A percentile compares a stretch with the other conserved stretches of the same genome.
phyloP scores from a whole-genome alignment of 2,888 invertebrate genomes.

The Eupeodes latifasciatus region DNA sequence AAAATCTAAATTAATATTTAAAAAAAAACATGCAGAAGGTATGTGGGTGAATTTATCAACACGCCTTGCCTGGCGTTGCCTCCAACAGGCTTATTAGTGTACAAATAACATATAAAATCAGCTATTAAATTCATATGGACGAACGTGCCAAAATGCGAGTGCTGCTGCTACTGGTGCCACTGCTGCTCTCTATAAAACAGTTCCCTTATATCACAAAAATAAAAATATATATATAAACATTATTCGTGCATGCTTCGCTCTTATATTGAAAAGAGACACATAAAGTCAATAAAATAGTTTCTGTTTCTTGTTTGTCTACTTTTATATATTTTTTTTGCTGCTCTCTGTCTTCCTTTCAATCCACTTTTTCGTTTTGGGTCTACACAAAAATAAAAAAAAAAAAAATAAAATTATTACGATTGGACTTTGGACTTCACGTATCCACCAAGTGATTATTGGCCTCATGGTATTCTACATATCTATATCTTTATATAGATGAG shows the following conservation, averaged over 20 bases:
- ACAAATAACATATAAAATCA: constrained; percentile 54
- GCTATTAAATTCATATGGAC: constrained; percentile 52
- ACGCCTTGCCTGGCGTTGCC: background rate
- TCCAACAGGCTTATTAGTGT: constrained; percentile 54
- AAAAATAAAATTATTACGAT: constrained; percentile 29
- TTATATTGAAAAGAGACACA: constrained; percentile 74
- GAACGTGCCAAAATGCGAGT: constrained; percentile 68
- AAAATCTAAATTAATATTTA: constrained; percentile 12
- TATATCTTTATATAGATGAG: constrained; percentile 28
- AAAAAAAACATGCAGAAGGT: background rate
- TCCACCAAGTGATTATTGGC: constrained; percentile 75
- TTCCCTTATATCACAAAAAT: constrained; percentile 19
- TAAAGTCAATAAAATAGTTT: constrained; percentile 74
- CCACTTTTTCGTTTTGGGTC: constrained; percentile 45
- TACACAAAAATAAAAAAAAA: constrained; percentile 29
- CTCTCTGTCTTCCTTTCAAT: constrained; percentile 19
- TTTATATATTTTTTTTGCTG: background rate
- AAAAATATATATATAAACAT: background rate
- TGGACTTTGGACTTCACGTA: constrained; percentile 77
- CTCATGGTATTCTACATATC: constrained; percentile 9
- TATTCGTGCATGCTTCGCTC: constrained; percentile 58
- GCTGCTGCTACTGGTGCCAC: background rate
- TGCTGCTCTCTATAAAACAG: background rate
- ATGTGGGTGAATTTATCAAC: constrained; percentile 40
- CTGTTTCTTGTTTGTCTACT: constrained; percentile 62